Evolutionary conservation across 2,113 vertebrate genomes (phyloP), one percentile per base, ranked within the genome.

Genomic region (Carlito syrichta): DNA sequence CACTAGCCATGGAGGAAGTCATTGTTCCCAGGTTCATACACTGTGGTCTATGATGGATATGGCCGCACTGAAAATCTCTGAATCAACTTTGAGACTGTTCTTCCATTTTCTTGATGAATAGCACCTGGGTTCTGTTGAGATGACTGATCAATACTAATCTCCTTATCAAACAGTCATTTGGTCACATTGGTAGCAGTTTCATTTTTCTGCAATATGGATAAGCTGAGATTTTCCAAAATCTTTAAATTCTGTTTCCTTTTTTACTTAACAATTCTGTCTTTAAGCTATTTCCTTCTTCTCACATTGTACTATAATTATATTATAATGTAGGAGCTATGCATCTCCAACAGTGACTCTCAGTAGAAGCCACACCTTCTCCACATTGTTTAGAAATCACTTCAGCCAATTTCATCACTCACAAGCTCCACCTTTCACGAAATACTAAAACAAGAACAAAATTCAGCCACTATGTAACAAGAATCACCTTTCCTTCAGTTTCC

Each of bases 1-100:
- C n/a, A n/a, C n/a, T n/a, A n/a, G n/a, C n/a, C n/a, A 16, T 56
- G 1, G 11, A 38, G 22, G 11, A 0, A 54, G 32, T 16, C n/a
- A 6, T n/a, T 14, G 25, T 50, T 17, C 16, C 2, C 6, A 22
- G 9, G 40, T 3, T 38, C 19, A 6, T 6, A 2, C 17, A 19
- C 5, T 32, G 17, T 32, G 17, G 25, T 8, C 40, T 62, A 1
- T 58, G 52, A 62, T 40, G 9, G 35, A 13, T 11, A 8, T 16
- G 43, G 43, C 25, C 43, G 22, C 35, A 66, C 3, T 62, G 19
- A 35, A 10, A 32, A 38, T 54, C 43, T 32, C 40, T 56, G 30
- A n/a, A 25, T 81, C 52, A 27, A 1, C 11, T 82, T 60, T 9
- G 25, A 25, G 25, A 1, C 30, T 11, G 14, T 32, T 56, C 17